Evolutionary conservation across 2,113 vertebrate species (phyloP).

Genomic region (Nothobranchius kuhntae): DNA sequence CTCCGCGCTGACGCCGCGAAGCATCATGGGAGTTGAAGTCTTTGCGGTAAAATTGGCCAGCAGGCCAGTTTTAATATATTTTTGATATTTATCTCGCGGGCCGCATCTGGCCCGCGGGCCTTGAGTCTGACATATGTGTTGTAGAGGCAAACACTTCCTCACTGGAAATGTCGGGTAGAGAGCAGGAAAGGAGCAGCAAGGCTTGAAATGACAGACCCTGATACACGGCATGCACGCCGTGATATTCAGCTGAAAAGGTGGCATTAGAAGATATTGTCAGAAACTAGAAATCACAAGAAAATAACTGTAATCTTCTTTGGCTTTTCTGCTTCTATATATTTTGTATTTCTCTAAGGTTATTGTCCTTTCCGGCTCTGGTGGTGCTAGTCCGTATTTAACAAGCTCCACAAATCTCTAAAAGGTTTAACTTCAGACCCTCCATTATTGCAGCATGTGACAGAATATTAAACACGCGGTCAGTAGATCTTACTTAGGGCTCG

Average conservation of each 20-base stretch:
- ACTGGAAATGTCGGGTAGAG: neutral
- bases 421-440: neutral
- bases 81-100: no score
- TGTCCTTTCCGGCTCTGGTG: neutral
- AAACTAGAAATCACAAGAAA: neutral
- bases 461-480: neutral
- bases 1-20: no score
- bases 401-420: neutral
- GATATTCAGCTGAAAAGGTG: neutral
- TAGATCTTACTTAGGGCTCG: neutral
- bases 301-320: conserved; percentile 1
- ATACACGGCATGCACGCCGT: neutral
- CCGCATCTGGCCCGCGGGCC: no score
- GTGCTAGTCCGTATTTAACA: neutral
- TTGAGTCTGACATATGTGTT: no score
- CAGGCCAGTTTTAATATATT: no score
- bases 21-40: no score
- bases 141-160: neutral
- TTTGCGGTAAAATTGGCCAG: no score
- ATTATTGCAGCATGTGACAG: neutral
- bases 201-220: neutral
- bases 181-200: neutral
- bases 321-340: neutral
- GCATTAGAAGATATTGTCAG: conserved; percentile 2
- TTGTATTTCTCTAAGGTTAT: neutral